phyloP scores from a whole-genome alignment of 2,113 vertebrate species.

The Lepisosteus osseus region DNA sequence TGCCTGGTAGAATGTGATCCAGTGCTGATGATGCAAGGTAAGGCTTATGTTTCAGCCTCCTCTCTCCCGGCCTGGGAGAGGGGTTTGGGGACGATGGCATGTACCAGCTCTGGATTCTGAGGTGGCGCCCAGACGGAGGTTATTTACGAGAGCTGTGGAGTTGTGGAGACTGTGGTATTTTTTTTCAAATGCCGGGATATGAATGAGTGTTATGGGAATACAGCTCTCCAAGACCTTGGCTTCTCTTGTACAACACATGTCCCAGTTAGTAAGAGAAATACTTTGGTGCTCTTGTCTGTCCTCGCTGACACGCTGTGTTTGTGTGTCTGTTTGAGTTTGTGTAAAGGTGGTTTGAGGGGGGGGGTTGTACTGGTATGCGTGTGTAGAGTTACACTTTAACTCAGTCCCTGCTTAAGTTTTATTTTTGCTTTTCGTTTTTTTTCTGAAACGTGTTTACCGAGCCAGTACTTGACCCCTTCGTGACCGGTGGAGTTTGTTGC shows the following conservation, averaged over 20 bases:
- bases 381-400: background rate
- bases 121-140: conserved; percentile 67
- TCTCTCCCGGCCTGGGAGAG: conserved; percentile 12
- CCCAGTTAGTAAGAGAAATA: conserved; percentile 13
- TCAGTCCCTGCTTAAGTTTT: background rate
- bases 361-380: background rate
- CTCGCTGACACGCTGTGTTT: background rate
- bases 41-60: conserved; percentile 29
- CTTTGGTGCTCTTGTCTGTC: conserved; percentile 10
- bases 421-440: too few relatives aligned
- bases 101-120: conserved; percentile 60
- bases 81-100: conserved; percentile 42
- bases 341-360: background rate
- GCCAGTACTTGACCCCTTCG: too few relatives aligned
- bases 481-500: too few relatives aligned
- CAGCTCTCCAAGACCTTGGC: conserved; percentile 34
- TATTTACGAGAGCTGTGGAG: conserved; percentile 69
- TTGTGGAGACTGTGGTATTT: conserved; percentile 69
- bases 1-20: conserved; percentile 20
- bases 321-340: background rate
- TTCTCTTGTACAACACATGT: conserved; percentile 18
- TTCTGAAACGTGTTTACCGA: too few relatives aligned
- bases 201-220: conserved; percentile 55
- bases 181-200: conserved; percentile 52
- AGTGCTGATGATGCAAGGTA: conserved; percentile 54